Percentiles rank a stretch among this genome's conserved stretches.
phyloP scores from a whole-genome alignment of 2,113 vertebrate genomes.

The Spilogale gracilis region DNA sequence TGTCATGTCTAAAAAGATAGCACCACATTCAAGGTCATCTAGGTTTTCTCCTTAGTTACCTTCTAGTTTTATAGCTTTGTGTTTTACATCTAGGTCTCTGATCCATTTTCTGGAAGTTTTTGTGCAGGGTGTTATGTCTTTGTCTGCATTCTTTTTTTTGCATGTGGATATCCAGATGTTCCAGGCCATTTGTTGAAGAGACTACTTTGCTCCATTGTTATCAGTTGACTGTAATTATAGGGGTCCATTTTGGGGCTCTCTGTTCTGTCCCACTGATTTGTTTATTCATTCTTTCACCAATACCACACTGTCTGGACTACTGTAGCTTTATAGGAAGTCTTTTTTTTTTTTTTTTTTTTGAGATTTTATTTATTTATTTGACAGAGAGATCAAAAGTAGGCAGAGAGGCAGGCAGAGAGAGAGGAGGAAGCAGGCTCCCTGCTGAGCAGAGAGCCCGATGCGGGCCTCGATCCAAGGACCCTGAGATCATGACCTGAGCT shows the following conservation, averaged over 20 bases:
- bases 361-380: no score
- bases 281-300: background rate
- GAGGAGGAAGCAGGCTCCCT: no score
- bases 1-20: background rate
- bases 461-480: no score
- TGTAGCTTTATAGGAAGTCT: background rate
- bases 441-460: no score
- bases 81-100: background rate
- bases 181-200: background rate
- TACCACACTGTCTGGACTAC: background rate
- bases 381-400: no score
- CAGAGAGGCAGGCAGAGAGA: no score
- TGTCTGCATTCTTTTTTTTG: background rate
- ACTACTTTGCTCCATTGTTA: background rate
- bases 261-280: background rate
- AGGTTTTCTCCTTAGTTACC: background rate
- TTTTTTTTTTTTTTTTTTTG: no score
- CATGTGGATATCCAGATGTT: background rate
- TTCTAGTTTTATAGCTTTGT: background rate
- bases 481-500: no score
- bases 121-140: background rate
- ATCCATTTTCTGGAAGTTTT: background rate
- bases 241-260: background rate
- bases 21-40: background rate
- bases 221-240: background rate